Base-by-base conservation (phyloP, 2,113 vertebrate species). In the Psittacula cyanocephala region DNA sequence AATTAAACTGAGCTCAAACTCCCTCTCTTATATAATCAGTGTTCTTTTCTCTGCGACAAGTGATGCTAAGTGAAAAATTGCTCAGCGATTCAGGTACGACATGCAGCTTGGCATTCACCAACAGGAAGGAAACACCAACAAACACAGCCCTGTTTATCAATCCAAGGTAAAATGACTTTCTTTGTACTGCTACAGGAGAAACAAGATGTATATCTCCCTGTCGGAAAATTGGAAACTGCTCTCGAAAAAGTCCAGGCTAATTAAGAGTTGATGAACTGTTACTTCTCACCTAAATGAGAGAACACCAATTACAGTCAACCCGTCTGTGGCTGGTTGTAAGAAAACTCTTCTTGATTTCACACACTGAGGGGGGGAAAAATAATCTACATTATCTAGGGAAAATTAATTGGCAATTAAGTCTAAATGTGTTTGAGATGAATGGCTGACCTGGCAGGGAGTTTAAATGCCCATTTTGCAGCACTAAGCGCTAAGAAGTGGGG, bases 231-330 rank as follows among this genome's bases (percentile, higher is more conserved):
- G 75, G 86, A 89, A 81, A 17, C 33, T 52, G 44, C 60, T 86
- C 65, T 90, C 7, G 9, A 91, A 47, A 57, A 87, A 91, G 35
- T 74, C 53, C 33, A 1, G 47, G 44, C 70, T 94, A 91, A 96
- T 97, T 91, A 96, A 91, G 83, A 65, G 83, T 2, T 96, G 86
- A 94, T 93, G 85, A 96, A 95, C 85, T 95, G 77, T 84, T 95
- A 81, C 80, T 86, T 79, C 37, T 87, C 80, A 83, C 57, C n/a
- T 69, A 91, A 88, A 78, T 59, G 86, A 57, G n/a, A 80, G 79
- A 93, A 90, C 55, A 78, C 68, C 3, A 81, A 96, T 95, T 84
- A 86, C 33, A 88, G 52, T 5, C 50, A 88, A 74, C 65, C 76
- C 7, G 3, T 79, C 76, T 75, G 70, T 27, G 49, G 52, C 81